Evolutionary conservation across 2,888 invertebrate species (phyloP), one percentile per base, ranked within the genome.

Genomic region (Orthosia gracilis): DNA sequence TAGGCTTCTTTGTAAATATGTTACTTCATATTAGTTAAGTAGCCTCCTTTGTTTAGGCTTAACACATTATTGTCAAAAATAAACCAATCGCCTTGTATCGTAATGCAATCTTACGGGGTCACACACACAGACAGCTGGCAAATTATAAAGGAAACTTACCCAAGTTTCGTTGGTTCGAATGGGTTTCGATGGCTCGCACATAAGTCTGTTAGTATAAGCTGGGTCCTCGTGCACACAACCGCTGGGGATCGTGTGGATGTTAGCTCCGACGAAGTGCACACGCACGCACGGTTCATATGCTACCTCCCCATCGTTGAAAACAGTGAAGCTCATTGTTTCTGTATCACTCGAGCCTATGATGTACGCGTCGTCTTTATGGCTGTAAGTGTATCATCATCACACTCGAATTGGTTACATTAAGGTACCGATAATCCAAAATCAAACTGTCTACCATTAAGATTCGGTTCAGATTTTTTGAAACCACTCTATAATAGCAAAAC

Each of bases 241-340:
- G 0, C 40, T 57, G 0, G 52, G 70, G 18, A 11, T 57, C 0
- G 65, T 64, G 13, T 80, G 49, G n/a, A 91, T 73, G 0, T 65
- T 65, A 0, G 85, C 89, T 4, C 89, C 90, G 0, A 12, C 4
- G 0, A 92, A 62, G 1, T 21, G 52, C 12, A 93, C 54, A 1
- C 73, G 78, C n/a, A 91, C 76, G 76, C 94, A 94, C 0, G 92
- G 76, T 0, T 85, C 87, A 82, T 95, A 94, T 2, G 95, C 94
- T 0, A 90, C 87, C 50, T 94, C 93, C 0, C 93, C 93, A 0
- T 62, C 54, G 73, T 94, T 95, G 0, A 0, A 4, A 0, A 94
- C 76, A 0, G 7, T 17, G 1, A 94, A 61, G 0, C 21, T 40
- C 0, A 92, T 69, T 0, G 13, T 64, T 49, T 92, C 91, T 0